phyloP scores from a whole-genome alignment of 2,797 vertebrate species.

The Natrix natrix region DNA sequence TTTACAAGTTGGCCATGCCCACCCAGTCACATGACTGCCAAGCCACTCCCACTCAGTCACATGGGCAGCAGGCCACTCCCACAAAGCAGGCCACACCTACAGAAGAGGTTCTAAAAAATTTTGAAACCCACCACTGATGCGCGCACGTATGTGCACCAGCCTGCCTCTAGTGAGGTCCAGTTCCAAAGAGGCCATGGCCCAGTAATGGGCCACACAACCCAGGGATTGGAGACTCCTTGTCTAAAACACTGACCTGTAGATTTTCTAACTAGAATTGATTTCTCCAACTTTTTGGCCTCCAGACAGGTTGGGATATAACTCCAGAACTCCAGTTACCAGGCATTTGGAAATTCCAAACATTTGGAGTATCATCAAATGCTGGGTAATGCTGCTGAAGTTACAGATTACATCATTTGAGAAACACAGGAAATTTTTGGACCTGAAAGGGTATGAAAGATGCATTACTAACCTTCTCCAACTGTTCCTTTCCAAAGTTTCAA shows the following conservation, averaged over 20 bases:
- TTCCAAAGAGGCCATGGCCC: neutral
- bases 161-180: neutral
- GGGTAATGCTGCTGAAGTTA: neutral
- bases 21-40: too few species aligned
- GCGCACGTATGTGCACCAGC: neutral
- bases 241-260: neutral
- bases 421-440: neutral
- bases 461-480: neutral
- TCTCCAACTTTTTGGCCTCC: neutral
- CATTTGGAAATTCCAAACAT: neutral
- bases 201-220: too few species aligned
- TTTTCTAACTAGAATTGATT: neutral
- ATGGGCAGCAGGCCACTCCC: too few species aligned
- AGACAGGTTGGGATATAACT: neutral
- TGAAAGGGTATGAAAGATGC: neutral
- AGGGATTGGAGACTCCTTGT: neutral
- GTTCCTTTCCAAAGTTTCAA: neutral
- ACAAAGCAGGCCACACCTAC: too few species aligned
- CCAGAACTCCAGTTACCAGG: neutral
- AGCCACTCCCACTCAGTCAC: too few species aligned
- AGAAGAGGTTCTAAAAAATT: too few species aligned
- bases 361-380: neutral
- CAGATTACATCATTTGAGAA: constrained; percentile 27
- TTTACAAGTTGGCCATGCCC: too few species aligned
- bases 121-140: too few species aligned